Percentiles rank a stretch among this genome's conserved stretches.
Evolutionary conservation across 2,888 invertebrate species (phyloP).

Genomic region (Cryptus armator): DNA sequence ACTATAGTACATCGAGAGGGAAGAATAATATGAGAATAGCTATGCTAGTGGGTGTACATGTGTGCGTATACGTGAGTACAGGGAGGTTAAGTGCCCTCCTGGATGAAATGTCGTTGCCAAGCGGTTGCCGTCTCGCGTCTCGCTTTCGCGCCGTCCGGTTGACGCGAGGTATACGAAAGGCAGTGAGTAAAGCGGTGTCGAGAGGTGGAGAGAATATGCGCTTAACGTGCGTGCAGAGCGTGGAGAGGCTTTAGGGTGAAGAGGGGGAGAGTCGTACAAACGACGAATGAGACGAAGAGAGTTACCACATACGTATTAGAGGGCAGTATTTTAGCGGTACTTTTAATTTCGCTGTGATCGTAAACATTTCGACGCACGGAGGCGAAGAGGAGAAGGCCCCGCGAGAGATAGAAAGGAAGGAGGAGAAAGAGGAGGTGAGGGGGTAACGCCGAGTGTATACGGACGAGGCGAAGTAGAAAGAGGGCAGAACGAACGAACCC

Average conservation of each 20-base stretch:
- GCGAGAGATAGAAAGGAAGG: conserved; percentile 34
- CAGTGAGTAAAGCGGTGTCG: conserved; percentile 29
- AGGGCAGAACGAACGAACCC: conserved; percentile 77
- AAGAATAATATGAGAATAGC: conserved; percentile 5
- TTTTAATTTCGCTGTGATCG: conserved; percentile 84
- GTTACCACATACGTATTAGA: conserved; percentile 78
- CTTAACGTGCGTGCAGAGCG: conserved; percentile 27
- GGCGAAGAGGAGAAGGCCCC: conserved; percentile 25
- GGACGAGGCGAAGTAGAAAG: conserved; percentile 68
- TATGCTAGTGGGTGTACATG: neutral
- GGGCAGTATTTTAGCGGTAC: conserved; percentile 83
- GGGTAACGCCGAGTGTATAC: conserved; percentile 57
- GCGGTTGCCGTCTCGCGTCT: conserved; percentile 32
- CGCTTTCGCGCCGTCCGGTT: conserved; percentile 45
- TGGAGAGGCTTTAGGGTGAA: neutral
- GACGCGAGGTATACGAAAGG: conserved; percentile 22
- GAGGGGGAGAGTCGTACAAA: conserved; percentile 11
- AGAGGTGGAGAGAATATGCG: conserved; percentile 20
- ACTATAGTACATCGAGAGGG: neutral
- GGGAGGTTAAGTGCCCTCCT: conserved; percentile 31
- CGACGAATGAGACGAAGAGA: conserved; percentile 40
- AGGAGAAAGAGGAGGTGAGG: conserved; percentile 36
- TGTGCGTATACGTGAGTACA: conserved; percentile 10
- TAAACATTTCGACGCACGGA: conserved; percentile 83
- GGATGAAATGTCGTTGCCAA: conserved; percentile 50